Base-by-base conservation (phyloP, 1,140 invertebrate species). In the Pristionchus pacificus region DNA sequence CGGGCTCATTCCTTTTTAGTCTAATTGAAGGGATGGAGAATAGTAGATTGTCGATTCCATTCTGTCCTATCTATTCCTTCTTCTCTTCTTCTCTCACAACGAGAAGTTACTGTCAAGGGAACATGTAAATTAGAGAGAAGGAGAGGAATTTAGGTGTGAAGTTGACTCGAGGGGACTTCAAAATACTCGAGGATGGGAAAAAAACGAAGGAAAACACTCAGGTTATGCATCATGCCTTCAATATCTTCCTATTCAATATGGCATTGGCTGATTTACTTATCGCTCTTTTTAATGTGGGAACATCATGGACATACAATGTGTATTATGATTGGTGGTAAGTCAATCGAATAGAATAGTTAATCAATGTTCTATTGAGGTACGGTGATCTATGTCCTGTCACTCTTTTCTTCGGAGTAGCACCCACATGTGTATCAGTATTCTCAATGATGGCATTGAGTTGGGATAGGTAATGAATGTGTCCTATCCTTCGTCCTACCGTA, bases 371-470 rank as follows among this genome's bases (percentile, higher is more conserved):
- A 10, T 19, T 49, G 6, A 49, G 38, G 38, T 49, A 49, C 38
- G 38, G 55, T 25, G n/a, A 63, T 24, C 68, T 71, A 6, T 74
- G 69, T 27, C 61, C 69, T n/a, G 63, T 64, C 1, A 74, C 68
- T 1, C 60, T 60, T 1, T 95, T 94, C 82, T 91, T 95, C 70
- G 91, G 91, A 0, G 90, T 91, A 76, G 89, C 92, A 65, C 92
- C 92, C 0, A 92, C 95, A 0, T 89, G 91, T 0, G 90, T 91
- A 0, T 92, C 91, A 75, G 92, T 94, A n/a, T 92, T 94, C 79
- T 94, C 92, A 0, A 88, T 95, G 55, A 91, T 91, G 90, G 93
- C 93, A 68, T 95, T 97, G 76, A 93, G 93, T 66, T 90, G 96
- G 70, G 94, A 98, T 86, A 90, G 94, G 94, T 97, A 85, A 13